Conservation (phyloP, 2,888 invertebrate species). For the Synanthedon andrenaeformis region DNA sequence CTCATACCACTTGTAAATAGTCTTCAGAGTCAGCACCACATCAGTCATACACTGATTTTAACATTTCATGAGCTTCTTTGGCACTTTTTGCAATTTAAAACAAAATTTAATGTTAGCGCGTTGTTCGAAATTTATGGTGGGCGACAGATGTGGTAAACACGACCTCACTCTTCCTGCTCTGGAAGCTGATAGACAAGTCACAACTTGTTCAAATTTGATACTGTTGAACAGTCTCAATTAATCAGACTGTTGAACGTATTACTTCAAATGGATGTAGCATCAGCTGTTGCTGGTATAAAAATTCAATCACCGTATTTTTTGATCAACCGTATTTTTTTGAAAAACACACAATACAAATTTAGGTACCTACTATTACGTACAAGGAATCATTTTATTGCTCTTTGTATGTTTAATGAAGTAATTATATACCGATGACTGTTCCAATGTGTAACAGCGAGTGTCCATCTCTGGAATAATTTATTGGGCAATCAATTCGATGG, state of each 20-base stretch:
- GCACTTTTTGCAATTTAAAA: no score
- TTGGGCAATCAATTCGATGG: no score
- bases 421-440: no score
- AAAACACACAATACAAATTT: no score
- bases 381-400: no score
- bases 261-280: not conserved
- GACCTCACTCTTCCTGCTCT: not conserved
- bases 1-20: not conserved
- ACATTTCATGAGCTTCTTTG: conserved; percentile 1
- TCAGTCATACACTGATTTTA: conserved; percentile 1
- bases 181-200: not conserved
- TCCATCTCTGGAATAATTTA: no score
- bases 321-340: not conserved
- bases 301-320: not conserved
- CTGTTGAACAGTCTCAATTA: not conserved
- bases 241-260: not conserved
- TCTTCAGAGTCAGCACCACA: no score
- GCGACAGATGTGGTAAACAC: not conserved
- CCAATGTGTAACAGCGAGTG: no score
- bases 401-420: no score
- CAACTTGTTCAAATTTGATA: not conserved
- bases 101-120: no score
- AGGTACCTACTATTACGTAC: no score
- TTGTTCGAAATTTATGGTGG: no score
- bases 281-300: conserved; percentile 1